A percentile compares a stretch with the other conserved stretches of the same genome.
Evolutionary conservation across 2,888 invertebrate genomes (phyloP).

Genomic region (Drosophila prolongata): DNA sequence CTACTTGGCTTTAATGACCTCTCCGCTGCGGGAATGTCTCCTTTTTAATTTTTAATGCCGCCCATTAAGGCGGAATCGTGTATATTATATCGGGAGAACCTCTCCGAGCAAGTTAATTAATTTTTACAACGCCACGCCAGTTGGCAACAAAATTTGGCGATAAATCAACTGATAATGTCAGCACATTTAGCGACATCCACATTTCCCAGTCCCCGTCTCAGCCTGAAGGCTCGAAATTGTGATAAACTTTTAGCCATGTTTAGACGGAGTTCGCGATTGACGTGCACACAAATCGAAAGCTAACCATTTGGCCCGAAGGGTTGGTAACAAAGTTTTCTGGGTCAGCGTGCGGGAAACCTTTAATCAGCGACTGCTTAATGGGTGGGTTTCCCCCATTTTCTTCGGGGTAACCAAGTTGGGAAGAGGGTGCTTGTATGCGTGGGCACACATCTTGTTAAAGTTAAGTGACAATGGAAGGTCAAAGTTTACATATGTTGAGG

Average conservation of each 20-base stretch:
- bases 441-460: conserved; percentile 27
- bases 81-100: conserved; percentile 29
- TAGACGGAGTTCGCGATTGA: conserved; percentile 33
- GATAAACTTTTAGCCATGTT: conserved; percentile 43
- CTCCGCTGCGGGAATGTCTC: conserved; percentile 30
- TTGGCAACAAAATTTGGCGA: conserved; percentile 66
- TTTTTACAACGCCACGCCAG: conserved; percentile 58
- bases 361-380: conserved; percentile 47
- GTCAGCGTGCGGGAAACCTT: conserved; percentile 43
- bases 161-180: conserved; percentile 80
- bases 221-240: conserved; percentile 12
- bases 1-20: conserved; percentile 61
- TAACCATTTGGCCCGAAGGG: conserved; percentile 9
- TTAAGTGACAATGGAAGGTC: conserved; percentile 43
- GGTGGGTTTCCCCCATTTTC: conserved; percentile 27
- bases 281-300: conserved; percentile 29
- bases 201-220: neutral
- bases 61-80: conserved; percentile 53
- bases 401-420: neutral
- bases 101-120: conserved; percentile 71
- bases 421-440: conserved; percentile 1
- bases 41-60: conserved; percentile 57
- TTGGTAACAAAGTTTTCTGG: conserved; percentile 36
- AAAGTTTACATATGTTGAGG: conserved; percentile 32
- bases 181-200: conserved; percentile 64